Evolutionary conservation across 2,797 vertebrate species (phyloP).

Genomic region (Neoniphon sammara): DNA sequence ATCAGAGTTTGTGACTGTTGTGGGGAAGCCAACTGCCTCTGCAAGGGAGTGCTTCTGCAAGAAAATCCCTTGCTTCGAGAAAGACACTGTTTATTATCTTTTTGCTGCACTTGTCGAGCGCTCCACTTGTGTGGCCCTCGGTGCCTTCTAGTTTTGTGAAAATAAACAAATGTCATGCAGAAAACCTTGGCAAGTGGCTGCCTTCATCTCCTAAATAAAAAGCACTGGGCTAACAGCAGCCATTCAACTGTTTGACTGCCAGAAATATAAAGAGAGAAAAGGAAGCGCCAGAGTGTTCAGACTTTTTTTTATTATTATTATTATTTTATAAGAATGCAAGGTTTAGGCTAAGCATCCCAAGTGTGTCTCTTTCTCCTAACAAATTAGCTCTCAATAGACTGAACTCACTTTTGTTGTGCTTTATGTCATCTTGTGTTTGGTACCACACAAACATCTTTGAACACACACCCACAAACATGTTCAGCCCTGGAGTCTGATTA

Average conservation of each 20-base stretch:
- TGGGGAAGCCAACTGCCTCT: constrained; percentile 1
- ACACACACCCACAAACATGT: constrained; percentile 3
- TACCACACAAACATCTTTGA: constrained; percentile 4
- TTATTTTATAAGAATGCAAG: constrained; percentile 21
- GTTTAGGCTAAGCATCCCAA: constrained; percentile 9
- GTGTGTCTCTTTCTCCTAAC: constrained; percentile 30
- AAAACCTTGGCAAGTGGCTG: constrained; percentile 43
- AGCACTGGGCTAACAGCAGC: constrained; percentile 12
- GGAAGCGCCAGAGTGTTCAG: constrained; percentile 8
- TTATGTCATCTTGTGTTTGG: constrained; percentile 17
- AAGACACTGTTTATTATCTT: constrained; percentile 59
- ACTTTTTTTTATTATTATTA: not conserved
- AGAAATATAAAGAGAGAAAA: not conserved
- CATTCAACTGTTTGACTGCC: not conserved
- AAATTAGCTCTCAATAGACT: constrained; percentile 55
- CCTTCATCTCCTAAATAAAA: constrained; percentile 45
- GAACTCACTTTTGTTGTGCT: constrained; percentile 1
- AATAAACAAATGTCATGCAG: constrained; percentile 61
- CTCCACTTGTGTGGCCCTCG: constrained; percentile 62
- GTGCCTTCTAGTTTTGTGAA: constrained; percentile 48
- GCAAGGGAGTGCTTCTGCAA: constrained; percentile 10
- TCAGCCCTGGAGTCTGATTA: not conserved
- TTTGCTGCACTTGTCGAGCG: constrained; percentile 55
- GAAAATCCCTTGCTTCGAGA: constrained; percentile 29
- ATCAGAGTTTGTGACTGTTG: too few relatives aligned